These are phyloP conservation scores for Temnothorax ravouxi DNA, from an alignment of 2,888 invertebrate species.

Conservation along the genomic window DNA sequence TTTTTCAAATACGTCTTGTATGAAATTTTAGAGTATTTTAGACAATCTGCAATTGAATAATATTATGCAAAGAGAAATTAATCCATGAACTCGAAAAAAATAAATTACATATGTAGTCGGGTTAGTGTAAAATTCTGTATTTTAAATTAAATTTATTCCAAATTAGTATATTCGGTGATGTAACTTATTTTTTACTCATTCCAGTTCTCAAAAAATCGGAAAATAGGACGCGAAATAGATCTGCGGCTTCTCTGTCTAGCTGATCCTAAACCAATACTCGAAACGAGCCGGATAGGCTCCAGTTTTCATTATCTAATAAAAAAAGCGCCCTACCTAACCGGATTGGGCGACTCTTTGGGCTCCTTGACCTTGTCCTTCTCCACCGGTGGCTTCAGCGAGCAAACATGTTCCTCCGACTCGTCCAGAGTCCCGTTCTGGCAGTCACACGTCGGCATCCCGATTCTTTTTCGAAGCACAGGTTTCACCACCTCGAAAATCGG, in stretches of 20 bases:
- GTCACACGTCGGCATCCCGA: conserved; percentile 81
- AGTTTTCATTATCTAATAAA: background rate
- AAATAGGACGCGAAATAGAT: background rate
- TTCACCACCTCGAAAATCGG: background rate
- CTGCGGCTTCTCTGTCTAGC: background rate
- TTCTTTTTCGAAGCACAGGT: background rate
- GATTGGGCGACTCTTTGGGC: conserved; percentile 35
- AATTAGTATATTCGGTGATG: background rate
- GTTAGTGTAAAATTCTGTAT: background rate
- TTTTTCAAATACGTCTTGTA: no score
- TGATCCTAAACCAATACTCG: background rate
- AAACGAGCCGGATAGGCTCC: background rate
- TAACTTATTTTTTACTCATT: background rate
- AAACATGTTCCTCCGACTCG: conserved; percentile 73
- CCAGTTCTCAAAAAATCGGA: background rate
- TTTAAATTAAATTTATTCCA: background rate
- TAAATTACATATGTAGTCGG: background rate
- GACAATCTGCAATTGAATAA: background rate
- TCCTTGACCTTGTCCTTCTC: conserved; percentile 39
- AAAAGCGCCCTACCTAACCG: conserved; percentile 71
- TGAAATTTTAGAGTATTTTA: background rate
- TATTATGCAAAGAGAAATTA: background rate
- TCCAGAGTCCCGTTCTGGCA: conserved; percentile 73
- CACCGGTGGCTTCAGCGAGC: conserved; percentile 71
- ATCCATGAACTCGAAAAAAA: background rate